Evolutionary conservation across 2,888 invertebrate species (phyloP), one percentile per base, ranked within the genome.

Genomic region (Papilio demoleus): DNA sequence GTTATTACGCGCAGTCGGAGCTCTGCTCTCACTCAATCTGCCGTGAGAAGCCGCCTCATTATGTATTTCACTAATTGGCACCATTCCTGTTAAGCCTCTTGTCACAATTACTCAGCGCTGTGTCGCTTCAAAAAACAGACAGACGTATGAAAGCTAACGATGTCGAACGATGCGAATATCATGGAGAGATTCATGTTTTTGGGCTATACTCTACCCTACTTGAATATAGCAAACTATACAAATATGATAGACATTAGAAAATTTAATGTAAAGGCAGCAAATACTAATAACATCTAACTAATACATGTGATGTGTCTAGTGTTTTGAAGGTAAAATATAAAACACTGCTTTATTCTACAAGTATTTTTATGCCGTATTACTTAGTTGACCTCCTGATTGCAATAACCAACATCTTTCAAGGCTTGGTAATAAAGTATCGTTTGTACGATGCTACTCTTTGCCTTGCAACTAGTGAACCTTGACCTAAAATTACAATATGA

Each of bases 31-130:
- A 81, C 76, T 80, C 78, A 81, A 83, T 84, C 80, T 79, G 72
- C 78, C 78, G 78, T 79, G 79, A 81, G 80, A 81, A 78, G 80
- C 76, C 76, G 76, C 73, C 74, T 77, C 78, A 80, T 82, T 83
- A 81, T 78, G 80, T 76, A 79, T 74, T 80, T 78, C 77, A 73
- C 82, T 90, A 90, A 90, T 90, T 89, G 86, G 87, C 81, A 77
- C 73, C 77, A 77, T 79, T 80, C 77, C 75, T 78, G 75, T 75
- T 80, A 79, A 79, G 77, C 75, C 75, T 74, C 73, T 75, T 76
- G 74, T 70, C 68, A 70, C 68, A 61, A 50, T 34, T 65, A 65
- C 58, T 69, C 65, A 62, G 65, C 40, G 59, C 27, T 65, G 53
- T 65, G 66, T 60, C 64, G 53, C 50, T 65, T 56, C 60, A 53